Conservation (phyloP, 2,888 invertebrate species). For the Archips crataeganus region DNA sequence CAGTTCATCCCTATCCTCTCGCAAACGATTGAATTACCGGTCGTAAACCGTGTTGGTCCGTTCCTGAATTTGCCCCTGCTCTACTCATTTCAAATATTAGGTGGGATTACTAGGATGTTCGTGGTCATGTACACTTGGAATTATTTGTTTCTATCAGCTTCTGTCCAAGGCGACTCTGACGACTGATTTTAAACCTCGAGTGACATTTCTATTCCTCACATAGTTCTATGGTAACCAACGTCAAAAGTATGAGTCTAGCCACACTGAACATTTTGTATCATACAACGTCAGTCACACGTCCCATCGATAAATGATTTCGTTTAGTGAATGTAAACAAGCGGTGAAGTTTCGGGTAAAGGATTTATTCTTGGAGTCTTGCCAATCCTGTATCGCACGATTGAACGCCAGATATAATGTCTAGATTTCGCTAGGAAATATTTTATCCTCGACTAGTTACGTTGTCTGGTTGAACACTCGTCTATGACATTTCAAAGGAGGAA, state of each 20-base stretch:
- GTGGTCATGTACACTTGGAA: too few species aligned
- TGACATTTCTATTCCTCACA: too few species aligned
- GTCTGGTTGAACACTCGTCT: not conserved
- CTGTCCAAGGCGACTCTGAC: too few species aligned
- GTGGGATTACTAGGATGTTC: too few species aligned
- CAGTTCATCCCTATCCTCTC: too few species aligned
- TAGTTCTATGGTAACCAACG: too few species aligned
- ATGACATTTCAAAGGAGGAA: not conserved
- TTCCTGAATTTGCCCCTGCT: too few species aligned
- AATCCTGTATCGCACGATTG: slow-evolving; percentile 6
- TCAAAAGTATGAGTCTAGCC: slow-evolving; percentile 2
- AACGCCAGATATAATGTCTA: slow-evolving; percentile 2
- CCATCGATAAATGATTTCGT: slow-evolving; percentile 32
- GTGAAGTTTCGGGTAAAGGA: slow-evolving; percentile 18
- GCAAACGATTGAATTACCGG: too few species aligned
- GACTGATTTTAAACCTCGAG: too few species aligned
- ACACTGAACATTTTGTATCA: not conserved
- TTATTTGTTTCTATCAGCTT: too few species aligned
- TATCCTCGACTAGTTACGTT: not conserved
- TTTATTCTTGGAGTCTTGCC: slow-evolving; percentile 23
- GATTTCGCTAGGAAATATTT: slow-evolving; percentile 8
- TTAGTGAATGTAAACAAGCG: slow-evolving; percentile 25
- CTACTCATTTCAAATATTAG: too few species aligned
- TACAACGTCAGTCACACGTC: slow-evolving; percentile 27
- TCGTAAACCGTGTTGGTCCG: too few species aligned